These are phyloP conservation scores for Sinocyclocheilus maitianheensis DNA, from an alignment of 2,113 vertebrate species.

Conservation along the genomic window DNA sequence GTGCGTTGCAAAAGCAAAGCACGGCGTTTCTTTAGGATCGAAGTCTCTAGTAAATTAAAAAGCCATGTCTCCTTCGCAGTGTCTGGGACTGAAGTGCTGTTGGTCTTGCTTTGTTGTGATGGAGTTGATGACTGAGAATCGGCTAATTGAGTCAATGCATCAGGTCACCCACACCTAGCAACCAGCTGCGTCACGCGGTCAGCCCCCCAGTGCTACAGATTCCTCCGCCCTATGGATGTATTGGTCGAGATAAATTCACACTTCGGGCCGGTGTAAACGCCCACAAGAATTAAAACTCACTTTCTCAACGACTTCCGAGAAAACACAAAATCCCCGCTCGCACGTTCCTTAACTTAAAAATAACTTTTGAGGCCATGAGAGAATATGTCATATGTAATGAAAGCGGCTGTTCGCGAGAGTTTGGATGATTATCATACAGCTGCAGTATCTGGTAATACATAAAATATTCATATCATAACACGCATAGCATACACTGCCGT, in stretches of 20 bases:
- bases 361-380: not conserved
- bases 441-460: constrained; percentile 7
- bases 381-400: not conserved
- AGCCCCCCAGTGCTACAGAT: constrained; percentile 54
- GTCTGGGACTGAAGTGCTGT: constrained; percentile 62
- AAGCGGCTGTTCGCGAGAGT: not conserved
- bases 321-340: not conserved
- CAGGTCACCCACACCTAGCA: constrained; percentile 81
- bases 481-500: not conserved
- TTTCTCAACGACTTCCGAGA: not conserved
- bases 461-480: constrained; percentile 29
- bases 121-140: constrained; percentile 74
- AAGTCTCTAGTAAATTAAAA: constrained; percentile 66
- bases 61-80: constrained; percentile 74
- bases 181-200: constrained; percentile 75
- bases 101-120: constrained; percentile 75
- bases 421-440: not conserved
- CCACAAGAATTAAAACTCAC: not conserved
- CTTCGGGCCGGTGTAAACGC: constrained; percentile 10
- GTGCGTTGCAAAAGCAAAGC: constrained; percentile 84
- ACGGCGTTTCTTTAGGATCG: constrained; percentile 67
- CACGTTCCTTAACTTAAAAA: not conserved
- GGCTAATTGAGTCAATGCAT: constrained; percentile 72
- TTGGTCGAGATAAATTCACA: constrained; percentile 48
- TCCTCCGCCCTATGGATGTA: constrained; percentile 62